Evolutionary conservation across 2,888 invertebrate species (phyloP).

Genomic region (Allygus modestus): DNA sequence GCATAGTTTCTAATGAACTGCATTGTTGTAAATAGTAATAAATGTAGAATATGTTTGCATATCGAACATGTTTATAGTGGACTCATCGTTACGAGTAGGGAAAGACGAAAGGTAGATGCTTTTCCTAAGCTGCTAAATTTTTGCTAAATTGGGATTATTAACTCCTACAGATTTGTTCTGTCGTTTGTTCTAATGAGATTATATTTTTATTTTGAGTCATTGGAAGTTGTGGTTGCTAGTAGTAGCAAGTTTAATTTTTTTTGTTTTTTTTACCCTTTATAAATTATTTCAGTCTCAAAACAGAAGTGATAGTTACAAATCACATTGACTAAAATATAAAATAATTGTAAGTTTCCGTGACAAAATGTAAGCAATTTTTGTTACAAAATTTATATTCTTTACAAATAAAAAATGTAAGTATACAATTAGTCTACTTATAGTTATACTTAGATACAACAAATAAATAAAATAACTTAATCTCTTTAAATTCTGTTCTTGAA

Average conservation of each 20-base stretch:
- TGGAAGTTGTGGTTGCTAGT: not conserved
- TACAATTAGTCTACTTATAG: too few species aligned
- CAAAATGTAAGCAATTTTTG: too few species aligned
- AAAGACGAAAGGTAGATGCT: not conserved
- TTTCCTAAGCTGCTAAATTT: slow-evolving; percentile 23
- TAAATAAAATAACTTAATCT: too few species aligned
- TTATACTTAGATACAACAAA: too few species aligned
- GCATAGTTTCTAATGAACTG: slow-evolving; percentile 70
- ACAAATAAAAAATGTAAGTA: not conserved
- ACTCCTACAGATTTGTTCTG: not conserved
- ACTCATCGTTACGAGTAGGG: slow-evolving; percentile 7
- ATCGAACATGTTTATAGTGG: slow-evolving; percentile 51
- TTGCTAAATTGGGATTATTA: not conserved
- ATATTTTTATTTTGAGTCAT: not conserved
- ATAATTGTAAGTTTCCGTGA: too few species aligned
- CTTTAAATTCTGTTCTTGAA: too few species aligned
- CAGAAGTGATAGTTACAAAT: not conserved
- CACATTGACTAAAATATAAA: not conserved
- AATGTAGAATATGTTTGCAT: slow-evolving; percentile 52
- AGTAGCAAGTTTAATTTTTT: not conserved
- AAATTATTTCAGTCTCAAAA: not conserved
- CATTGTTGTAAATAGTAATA: slow-evolving; percentile 50
- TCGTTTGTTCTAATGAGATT: not conserved
- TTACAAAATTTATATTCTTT: not conserved
- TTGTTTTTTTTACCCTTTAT: not conserved